Evolutionary conservation across 35 echinoderm and acorn worm species (phyloP).

Genomic region (Hemicentrotus pulcherrimus): DNA sequence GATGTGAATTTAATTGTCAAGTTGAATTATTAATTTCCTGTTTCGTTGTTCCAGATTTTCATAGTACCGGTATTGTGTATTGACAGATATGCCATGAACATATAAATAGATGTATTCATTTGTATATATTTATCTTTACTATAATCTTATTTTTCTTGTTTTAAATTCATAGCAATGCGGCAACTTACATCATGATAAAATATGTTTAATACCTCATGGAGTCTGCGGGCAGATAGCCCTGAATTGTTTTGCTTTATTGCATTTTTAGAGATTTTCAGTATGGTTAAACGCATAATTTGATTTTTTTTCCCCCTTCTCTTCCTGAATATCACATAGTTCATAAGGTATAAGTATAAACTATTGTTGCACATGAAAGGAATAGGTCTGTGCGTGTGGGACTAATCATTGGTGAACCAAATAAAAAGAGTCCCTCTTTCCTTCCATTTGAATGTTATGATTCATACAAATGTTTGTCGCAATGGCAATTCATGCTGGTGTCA

Average conservation of each 20-base stretch:
- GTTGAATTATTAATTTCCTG: not conserved
- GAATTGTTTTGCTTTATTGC: too few species aligned
- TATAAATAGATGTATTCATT: too few species aligned
- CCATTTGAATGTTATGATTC: not conserved
- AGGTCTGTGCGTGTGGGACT: not conserved
- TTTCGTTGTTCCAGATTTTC: not conserved
- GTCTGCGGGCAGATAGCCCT: too few species aligned
- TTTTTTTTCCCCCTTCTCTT: too few species aligned
- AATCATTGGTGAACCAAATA: not conserved
- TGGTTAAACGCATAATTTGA: too few species aligned
- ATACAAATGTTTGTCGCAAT: not conserved
- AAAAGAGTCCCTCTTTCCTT: not conserved
- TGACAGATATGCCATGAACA: not conserved
- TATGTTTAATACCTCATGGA: too few species aligned
- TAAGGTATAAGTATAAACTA: not conserved
- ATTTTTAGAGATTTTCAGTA: too few species aligned
- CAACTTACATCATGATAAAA: too few species aligned
- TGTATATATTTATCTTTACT: too few species aligned
- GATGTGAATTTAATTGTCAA: not conserved
- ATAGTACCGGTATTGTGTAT: not conserved
- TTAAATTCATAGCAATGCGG: too few species aligned
- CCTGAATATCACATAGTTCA: too few species aligned
- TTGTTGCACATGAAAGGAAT: not conserved
- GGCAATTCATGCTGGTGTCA: not conserved
- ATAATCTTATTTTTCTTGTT: too few species aligned